phyloP scores from a whole-genome alignment of 2,113 vertebrate species.

The Megatriorchis doriae region DNA sequence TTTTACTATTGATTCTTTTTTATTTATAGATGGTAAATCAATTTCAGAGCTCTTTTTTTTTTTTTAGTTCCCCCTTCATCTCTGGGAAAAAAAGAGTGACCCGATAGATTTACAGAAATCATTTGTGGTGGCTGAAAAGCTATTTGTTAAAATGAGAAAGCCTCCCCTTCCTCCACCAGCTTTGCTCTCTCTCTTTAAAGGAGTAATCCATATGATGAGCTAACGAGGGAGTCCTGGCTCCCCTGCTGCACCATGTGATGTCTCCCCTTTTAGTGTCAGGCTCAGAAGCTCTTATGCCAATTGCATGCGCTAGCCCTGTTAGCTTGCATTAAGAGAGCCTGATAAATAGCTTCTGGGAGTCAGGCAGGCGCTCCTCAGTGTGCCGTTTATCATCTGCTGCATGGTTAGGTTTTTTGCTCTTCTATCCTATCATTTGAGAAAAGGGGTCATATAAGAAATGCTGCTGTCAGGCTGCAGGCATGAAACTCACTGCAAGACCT shows the following conservation, averaged over 20 bases:
- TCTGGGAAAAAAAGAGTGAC: not conserved
- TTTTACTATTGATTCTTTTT: conserved; percentile 59
- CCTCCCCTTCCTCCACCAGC: not conserved
- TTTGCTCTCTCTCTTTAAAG: not conserved
- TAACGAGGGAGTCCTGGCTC: conserved; percentile 24
- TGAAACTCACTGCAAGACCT: not conserved
- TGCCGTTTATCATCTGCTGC: conserved; percentile 19
- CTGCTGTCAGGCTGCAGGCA: not conserved
- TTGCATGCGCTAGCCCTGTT: conserved; percentile 46
- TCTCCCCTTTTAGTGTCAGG: conserved; percentile 8
- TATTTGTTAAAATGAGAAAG: conserved; percentile 34
- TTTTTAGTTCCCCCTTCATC: not conserved
- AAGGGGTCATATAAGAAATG: not conserved
- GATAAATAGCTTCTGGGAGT: conserved; percentile 39
- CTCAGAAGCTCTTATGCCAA: conserved; percentile 14
- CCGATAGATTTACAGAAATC: conserved; percentile 2
- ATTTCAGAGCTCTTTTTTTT: not conserved
- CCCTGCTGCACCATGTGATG: not conserved
- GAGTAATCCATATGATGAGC: conserved; percentile 18
- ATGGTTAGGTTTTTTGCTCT: conserved; percentile 14
- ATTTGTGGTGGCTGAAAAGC: not conserved
- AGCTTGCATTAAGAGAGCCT: conserved; percentile 35
- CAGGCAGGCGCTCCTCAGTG: not conserved
- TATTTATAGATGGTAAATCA: conserved; percentile 60
- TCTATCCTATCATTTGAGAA: not conserved